Conservation (phyloP, 1,140 invertebrate genomes). For the Drosophila jambulina region DNA sequence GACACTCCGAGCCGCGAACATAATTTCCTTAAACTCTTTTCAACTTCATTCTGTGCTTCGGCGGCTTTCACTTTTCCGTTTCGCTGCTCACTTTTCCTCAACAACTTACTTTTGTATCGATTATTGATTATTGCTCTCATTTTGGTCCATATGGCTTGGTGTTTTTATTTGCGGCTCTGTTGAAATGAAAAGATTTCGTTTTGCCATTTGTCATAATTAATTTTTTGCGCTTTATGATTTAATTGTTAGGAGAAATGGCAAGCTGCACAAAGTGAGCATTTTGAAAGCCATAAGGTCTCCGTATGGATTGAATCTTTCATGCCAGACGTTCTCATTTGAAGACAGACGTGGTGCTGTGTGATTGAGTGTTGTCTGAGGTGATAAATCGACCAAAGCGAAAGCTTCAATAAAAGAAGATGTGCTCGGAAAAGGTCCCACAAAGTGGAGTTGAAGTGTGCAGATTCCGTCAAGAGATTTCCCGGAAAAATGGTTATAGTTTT, state of each 20-base stretch:
- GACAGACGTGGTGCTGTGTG: slow-evolving; percentile 42
- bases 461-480: neutral
- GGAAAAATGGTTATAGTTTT: slow-evolving; percentile 2
- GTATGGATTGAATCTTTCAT: slow-evolving; percentile 53
- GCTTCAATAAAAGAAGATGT: slow-evolving; percentile 37
- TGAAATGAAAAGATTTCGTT: slow-evolving; percentile 75
- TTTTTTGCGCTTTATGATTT: slow-evolving; percentile 72
- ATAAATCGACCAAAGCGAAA: slow-evolving; percentile 70
- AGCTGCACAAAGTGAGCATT: slow-evolving; percentile 36
- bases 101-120: slow-evolving; percentile 72
- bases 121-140: slow-evolving; percentile 72
- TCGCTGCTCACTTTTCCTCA: slow-evolving; percentile 64
- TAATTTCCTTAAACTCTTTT: slow-evolving; percentile 63
- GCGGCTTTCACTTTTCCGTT: slow-evolving; percentile 75
- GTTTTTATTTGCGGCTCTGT: slow-evolving; percentile 10
- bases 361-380: slow-evolving; percentile 40
- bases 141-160: slow-evolving; percentile 32
- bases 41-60: slow-evolving; percentile 40
- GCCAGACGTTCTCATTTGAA: slow-evolving; percentile 43
- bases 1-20: slow-evolving; percentile 19
- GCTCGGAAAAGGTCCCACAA: slow-evolving; percentile 15
- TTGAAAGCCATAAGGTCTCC: slow-evolving; percentile 55
- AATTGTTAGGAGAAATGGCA: slow-evolving; percentile 49
- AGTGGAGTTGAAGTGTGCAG: neutral
- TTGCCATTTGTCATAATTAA: slow-evolving; percentile 78